These are phyloP conservation scores for Rhimphoctona megacephalus DNA, from an alignment of 2,888 invertebrate genomes.

Conservation along the genomic window DNA sequence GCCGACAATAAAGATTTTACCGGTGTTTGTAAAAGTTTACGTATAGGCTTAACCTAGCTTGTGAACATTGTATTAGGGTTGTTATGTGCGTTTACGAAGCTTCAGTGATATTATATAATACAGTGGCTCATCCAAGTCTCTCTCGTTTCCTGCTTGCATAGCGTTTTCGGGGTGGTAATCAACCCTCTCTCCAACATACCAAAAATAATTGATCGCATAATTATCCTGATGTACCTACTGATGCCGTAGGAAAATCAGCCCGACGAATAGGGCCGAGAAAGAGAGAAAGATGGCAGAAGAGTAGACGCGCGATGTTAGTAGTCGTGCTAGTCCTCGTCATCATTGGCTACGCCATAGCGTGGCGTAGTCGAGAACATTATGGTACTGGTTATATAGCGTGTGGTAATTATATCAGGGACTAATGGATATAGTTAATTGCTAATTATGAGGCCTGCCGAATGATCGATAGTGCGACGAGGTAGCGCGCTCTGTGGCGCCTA, in stretches of 20 bases:
- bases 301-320: slow-evolving; percentile 61
- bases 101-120: slow-evolving; percentile 22
- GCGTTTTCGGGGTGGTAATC: slow-evolving; percentile 31
- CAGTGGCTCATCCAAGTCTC: slow-evolving; percentile 1
- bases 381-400: slow-evolving; percentile 77
- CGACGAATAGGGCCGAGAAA: slow-evolving; percentile 40
- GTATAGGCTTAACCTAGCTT: background rate
- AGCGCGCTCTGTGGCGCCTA: slow-evolving; percentile 68
- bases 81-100: slow-evolving; percentile 28
- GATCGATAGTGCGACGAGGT: slow-evolving; percentile 83
- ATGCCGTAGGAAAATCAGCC: slow-evolving; percentile 76
- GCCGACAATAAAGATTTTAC: background rate
- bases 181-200: slow-evolving; percentile 24
- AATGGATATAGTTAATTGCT: slow-evolving; percentile 85
- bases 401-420: slow-evolving; percentile 85
- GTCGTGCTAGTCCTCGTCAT: slow-evolving; percentile 64
- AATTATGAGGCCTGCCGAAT: slow-evolving; percentile 85
- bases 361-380: slow-evolving; percentile 43
- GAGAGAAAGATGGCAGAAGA: slow-evolving; percentile 32
- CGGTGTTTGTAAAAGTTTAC: background rate
- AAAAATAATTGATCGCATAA: slow-evolving; percentile 82
- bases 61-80: background rate
- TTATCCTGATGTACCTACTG: slow-evolving; percentile 82
- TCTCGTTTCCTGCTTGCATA: slow-evolving; percentile 26
- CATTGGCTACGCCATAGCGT: slow-evolving; percentile 33